Evolutionary conservation across 2,113 vertebrate genomes (phyloP).

Genomic region (Osmerus eperlanus): DNA sequence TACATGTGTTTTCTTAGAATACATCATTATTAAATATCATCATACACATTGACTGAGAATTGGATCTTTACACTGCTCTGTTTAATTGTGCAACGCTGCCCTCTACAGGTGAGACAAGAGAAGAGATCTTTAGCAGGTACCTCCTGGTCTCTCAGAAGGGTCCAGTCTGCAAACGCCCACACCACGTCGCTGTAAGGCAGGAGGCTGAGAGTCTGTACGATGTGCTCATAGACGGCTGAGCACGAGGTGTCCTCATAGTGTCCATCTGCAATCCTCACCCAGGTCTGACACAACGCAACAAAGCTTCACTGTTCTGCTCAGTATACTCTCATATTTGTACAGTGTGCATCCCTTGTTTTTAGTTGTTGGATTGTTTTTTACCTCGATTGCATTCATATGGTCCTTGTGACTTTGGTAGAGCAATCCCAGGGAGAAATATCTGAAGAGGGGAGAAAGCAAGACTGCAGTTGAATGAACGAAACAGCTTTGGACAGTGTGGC

Average conservation of each 20-base stretch:
- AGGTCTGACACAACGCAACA: conserved; percentile 45
- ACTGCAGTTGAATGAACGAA: neutral
- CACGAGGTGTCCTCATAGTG: conserved; percentile 40
- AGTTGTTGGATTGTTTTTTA: conserved; percentile 14
- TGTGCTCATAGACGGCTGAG: conserved; percentile 51
- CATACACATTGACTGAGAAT: neutral
- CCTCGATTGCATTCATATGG: conserved; percentile 56
- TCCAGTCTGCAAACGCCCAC: conserved; percentile 65
- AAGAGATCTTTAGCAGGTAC: conserved; percentile 25
- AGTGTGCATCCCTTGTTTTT: no score
- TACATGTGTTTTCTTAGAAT: neutral
- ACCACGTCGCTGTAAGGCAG: conserved; percentile 50
- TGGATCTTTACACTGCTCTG: neutral
- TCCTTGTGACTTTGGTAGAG: conserved; percentile 60
- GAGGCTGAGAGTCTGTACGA: conserved; percentile 55
- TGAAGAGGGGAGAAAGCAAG: conserved; percentile 25
- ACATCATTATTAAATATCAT: neutral
- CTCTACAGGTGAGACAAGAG: conserved; percentile 40
- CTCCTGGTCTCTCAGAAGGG: conserved; percentile 62
- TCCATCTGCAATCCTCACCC: conserved; percentile 62
- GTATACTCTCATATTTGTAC: no score
- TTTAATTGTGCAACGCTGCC: conserved; percentile 52
- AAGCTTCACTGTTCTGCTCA: no score
- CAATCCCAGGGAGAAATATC: conserved; percentile 62
- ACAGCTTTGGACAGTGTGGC: neutral